These are phyloP conservation scores for Mnemiopsis leidyi DNA, from an alignment of 37 sponge, comb jelly and placozoan species.

Conservation along the genomic window DNA sequence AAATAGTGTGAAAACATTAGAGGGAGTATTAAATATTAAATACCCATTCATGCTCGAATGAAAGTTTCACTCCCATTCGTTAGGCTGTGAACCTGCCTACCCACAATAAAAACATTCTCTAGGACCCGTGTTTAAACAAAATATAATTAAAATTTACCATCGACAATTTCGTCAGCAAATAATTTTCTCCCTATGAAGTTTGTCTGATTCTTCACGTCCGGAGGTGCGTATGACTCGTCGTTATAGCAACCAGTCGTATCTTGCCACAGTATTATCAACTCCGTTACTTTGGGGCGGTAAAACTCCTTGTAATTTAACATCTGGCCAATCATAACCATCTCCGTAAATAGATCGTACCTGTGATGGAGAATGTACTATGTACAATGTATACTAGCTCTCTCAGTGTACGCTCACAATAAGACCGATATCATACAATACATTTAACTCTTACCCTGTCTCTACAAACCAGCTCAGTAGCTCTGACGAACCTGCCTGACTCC, in stretches of 20 bases:
- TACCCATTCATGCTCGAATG: no score
- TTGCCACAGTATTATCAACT: slow-evolving; percentile 36
- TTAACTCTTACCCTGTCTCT: no score
- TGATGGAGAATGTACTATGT: neutral
- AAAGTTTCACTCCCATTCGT: no score
- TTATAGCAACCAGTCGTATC: slow-evolving; percentile 31
- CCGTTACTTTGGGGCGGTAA: neutral
- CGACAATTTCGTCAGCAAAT: slow-evolving; percentile 23
- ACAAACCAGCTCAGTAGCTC: no score
- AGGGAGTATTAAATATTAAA: neutral
- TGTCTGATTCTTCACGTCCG: neutral
- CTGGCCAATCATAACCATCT: slow-evolving; percentile 48
- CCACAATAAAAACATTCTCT: no score
- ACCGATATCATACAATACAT: no score
- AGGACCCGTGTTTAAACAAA: no score
- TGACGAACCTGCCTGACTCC: slow-evolving; percentile 20
- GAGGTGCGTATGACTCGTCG: neutral
- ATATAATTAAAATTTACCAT: slow-evolving; percentile 3
- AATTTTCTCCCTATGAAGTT: slow-evolving; percentile 8
- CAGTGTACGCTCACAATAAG: neutral
- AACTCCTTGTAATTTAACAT: slow-evolving; percentile 50
- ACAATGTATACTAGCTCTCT: no score
- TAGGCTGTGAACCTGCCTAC: no score
- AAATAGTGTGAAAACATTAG: neutral
- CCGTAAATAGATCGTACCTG: slow-evolving; percentile 44